Conservation (phyloP, 2,113 vertebrate species). For the Mesoclemmys tuberculata region DNA sequence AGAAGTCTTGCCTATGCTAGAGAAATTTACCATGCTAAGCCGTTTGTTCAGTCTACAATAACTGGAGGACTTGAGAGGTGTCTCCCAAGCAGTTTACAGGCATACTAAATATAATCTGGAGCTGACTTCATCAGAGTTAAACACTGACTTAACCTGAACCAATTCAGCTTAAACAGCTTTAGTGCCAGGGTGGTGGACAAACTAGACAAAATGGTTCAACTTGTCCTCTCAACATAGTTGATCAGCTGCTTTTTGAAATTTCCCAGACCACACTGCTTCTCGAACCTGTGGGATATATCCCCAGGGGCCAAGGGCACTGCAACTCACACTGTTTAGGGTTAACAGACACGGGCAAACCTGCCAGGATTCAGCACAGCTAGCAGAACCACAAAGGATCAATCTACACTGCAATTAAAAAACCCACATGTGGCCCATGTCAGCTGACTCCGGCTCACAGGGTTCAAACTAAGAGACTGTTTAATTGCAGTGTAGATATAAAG, state of each 20-base stretch:
- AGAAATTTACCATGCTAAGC: not conserved
- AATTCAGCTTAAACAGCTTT: rapidly evolving
- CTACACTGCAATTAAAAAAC: not conserved
- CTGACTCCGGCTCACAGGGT: not conserved
- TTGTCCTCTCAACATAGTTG: not conserved
- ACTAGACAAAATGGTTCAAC: not conserved
- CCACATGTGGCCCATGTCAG: not conserved
- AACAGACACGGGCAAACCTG: not conserved
- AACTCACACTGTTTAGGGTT: not conserved
- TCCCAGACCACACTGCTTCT: not conserved
- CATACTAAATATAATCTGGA: not conserved
- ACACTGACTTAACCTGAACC: not conserved
- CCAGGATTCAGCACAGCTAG: not conserved
- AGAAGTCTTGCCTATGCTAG: not conserved
- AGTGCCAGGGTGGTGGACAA: not conserved
- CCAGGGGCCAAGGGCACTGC: not conserved
- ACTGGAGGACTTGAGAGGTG: not conserved
- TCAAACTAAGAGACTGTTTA: not conserved
- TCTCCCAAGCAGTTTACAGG: not conserved
- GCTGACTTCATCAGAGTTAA: not conserved
- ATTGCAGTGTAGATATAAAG: not conserved
- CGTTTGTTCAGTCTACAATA: not conserved
- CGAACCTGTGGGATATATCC: not conserved
- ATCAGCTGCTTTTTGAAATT: not conserved
- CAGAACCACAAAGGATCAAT: not conserved